Base-by-base conservation (phyloP, 2,113 vertebrate species). In the Aix galericulata region DNA sequence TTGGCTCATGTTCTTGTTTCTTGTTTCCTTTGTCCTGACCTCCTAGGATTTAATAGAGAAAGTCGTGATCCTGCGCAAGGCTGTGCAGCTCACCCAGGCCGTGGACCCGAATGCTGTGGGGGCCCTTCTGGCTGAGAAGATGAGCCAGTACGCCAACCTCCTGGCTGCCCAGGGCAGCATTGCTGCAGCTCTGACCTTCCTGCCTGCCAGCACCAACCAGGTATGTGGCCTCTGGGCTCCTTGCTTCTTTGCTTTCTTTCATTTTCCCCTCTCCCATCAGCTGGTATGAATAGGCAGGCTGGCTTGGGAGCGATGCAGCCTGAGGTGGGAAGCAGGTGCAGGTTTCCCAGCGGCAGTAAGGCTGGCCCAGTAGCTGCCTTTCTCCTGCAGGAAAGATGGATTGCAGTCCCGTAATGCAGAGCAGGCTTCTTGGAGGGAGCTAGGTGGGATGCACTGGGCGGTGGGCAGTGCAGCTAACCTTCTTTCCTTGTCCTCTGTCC, bases 161-260 rank as follows among this genome's bases (percentile, higher is more conserved):
- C 97, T 99, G 96, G 99, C 99, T 58, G 98, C 99, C 4, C 99
- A 99, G 96, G 99, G 99, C 78, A 99, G 98, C 71, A 98, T 99
- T 95, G 96, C 98, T 82, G 99, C 98, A 5, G 99, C 99, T 78
- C 97, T 99, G 93, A 97, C 98, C 46, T 99, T 99, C 97, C 98
- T 99, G 74, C 99, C 99, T 17, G 98, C 97, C 22, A 98, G 98
- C 97, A 98, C 98, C 79, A 98, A 97, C 85, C 99, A 99, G 98
- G 99, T 99, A 94, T 25, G 26, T 66, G 12, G 50, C 26, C 50
- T 53, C 53, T 5, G 9, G 29, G 11, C 1, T 76, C 76, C 83
- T 31, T 52, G 11, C 22, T 71, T 67, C 6, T 8, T 31, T 10
- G 20, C 50, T 80, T 74, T 64, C 29, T 56, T 67, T 26, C 36